Conservation (phyloP, 1,140 invertebrate species). For the Drosophila sechellia region DNA sequence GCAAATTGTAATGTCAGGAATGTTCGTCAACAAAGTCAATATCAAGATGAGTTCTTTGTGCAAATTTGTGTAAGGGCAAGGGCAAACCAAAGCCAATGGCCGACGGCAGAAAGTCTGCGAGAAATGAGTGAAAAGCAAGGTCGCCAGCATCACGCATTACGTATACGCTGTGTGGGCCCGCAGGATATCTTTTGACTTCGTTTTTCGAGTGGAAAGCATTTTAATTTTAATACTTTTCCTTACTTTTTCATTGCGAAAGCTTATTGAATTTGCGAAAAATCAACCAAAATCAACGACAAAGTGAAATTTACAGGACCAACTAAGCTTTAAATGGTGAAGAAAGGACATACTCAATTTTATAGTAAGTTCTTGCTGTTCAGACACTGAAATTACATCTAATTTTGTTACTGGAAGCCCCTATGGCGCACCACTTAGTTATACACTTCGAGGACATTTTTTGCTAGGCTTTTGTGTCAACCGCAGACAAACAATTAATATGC, state of each 20-base stretch:
- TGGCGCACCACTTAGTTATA: not conserved
- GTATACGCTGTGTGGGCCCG: constrained; percentile 48
- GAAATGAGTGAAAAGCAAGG: constrained; percentile 13
- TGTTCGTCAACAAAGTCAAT: constrained; percentile 49
- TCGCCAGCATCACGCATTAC: constrained; percentile 55
- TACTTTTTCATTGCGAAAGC: not conserved
- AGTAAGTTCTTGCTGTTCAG: not conserved
- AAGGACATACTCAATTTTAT: too few species aligned
- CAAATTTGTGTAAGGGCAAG: constrained; percentile 34
- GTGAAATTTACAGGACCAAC: too few species aligned
- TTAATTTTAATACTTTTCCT: not conserved
- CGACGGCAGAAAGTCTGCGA: constrained; percentile 27
- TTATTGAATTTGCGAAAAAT: not conserved
- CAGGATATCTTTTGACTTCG: constrained; percentile 27
- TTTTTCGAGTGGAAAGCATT: constrained; percentile 35
- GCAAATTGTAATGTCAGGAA: constrained; percentile 51
- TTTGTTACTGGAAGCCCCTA: not conserved
- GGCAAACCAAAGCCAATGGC: constrained; percentile 18
- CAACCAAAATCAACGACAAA: not conserved
- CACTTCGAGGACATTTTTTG: constrained; percentile 2
- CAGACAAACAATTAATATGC: constrained; percentile 72
- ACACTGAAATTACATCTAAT: not conserved
- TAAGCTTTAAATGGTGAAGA: too few species aligned
- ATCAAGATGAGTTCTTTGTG: constrained; percentile 35
- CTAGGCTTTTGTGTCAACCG: constrained; percentile 12